phyloP scores from a whole-genome alignment of 1,140 invertebrate genomes.

The Schlechtendalia chinensis region DNA sequence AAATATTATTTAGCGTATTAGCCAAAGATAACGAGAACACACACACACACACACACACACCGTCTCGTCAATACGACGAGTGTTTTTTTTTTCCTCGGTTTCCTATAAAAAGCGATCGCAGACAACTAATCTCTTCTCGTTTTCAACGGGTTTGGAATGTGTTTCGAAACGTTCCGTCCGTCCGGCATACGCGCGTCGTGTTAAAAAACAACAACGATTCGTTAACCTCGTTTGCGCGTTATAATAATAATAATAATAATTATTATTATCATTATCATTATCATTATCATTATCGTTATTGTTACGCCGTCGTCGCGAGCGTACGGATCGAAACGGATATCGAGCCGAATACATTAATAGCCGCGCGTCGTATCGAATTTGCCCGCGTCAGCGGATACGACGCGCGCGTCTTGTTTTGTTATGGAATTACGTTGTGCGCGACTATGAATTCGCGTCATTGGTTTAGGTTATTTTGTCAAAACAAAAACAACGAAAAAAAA shows the following conservation, averaged over 20 bases:
- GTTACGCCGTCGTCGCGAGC: not conserved
- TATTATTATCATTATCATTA: too few relatives aligned
- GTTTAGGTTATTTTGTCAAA: too few relatives aligned
- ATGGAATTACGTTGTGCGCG: too few relatives aligned
- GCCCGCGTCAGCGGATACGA: conserved; percentile 1
- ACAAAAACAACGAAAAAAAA: too few relatives aligned
- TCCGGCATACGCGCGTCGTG: not conserved
- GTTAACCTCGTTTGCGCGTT: conserved; percentile 3
- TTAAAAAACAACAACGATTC: too few relatives aligned
- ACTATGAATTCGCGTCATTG: too few relatives aligned
- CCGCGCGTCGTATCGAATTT: not conserved
- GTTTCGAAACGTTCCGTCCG: conserved; percentile 19
- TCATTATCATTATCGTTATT: too few relatives aligned
- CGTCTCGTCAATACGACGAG: not conserved
- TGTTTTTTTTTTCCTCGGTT: not conserved
- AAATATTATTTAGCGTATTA: conserved; percentile 1
- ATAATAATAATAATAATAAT: too few relatives aligned
- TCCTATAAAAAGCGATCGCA: conserved; percentile 33
- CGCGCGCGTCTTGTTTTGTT: too few relatives aligned
- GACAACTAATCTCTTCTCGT: conserved; percentile 30
- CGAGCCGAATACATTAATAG: not conserved
- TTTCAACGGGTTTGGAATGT: conserved; percentile 15
- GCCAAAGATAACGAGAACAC: conserved; percentile 34
- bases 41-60: not conserved
- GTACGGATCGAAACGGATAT: not conserved